Evolutionary conservation across 1,140 invertebrate genomes (phyloP), one percentile per base, ranked within the genome.

Genomic region (Drosophila obscura): DNA sequence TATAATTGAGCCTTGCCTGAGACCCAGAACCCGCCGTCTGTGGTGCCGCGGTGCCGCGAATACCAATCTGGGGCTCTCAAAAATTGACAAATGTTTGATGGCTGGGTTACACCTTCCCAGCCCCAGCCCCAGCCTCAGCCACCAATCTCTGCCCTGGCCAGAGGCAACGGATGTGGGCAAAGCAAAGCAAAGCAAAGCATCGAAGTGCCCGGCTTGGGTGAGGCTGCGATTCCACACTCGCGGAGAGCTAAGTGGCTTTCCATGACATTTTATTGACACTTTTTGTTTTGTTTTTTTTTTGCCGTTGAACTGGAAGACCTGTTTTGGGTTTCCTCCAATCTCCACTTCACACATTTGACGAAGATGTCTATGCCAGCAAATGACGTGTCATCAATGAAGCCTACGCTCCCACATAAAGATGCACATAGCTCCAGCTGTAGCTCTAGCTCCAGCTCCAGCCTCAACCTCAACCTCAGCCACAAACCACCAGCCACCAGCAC

Each of bases 261-360:
- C 82, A 76, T 87, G 82, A 87, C 82, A 87, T 87, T 87, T 85
- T 82, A 88, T 85, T 87, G 82, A 87, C 82, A 87, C 82, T 68
- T 71, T 44, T 66, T 60, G 22, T 53, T 26, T 49, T 24, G n/a
- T n/a, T n/a, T 49, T n/a, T 61, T 49, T 51, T 62, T 67, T 39
- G 43, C 44, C 60, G 59, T 49, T 51, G 39, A 74, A 60, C 50
- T 74, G 69, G 55, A 68, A 84, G 80, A 88, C 83, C 84, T 89
- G 83, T 89, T 83, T 59, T 52, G 35, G 31, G 15, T 39, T n/a
- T n/a, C 26, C 50, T 63, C 45, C 81, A 19, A 19, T 77, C 69
- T 50, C 61, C 80, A 75, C 78, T 89, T 89, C 88, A 83, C 84
- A 89, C 84, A 77, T 65, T 75, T 80, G 80, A 88, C 83, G 84